Base-by-base conservation (phyloP, 1,140 invertebrate species). In the Penaeus chinensis region DNA sequence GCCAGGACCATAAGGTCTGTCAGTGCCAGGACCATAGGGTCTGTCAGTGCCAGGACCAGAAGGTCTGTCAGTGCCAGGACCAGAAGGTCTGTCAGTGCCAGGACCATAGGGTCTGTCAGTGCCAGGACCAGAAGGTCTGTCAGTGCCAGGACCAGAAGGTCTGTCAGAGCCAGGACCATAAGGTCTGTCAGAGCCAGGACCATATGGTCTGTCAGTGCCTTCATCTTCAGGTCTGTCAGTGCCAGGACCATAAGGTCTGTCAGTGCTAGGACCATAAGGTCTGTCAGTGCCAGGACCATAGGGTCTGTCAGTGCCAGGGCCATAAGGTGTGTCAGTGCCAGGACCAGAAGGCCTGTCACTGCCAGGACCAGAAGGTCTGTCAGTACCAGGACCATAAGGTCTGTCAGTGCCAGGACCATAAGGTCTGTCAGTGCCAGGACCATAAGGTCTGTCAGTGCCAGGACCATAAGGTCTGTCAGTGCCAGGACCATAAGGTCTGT, bases 401-500 rank as follows among this genome's bases (percentile, higher is more conserved):
- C 10, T 47, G 32, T 19, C 76, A 78, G 76, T 78, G 42, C 19
- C 76, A 78, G 76, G 37, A 78, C 20, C 24, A n/a, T 19, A 7
- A 0, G 71, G 71, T 16, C 27, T 37, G 54, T 82, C 81, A 82
- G 81, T 63, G 47, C 32, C 81, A 63, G 81, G 63, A 47, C 19
- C 81, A 42, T 60, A 24, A n/a, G 81, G 69, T 66, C 0, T 63
- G 81, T 82, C 81, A 82, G 81, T 63, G 81, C 20, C 76, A 78
- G 37, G 19, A 78, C 20, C 76, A 11, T n/a, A 18, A 22, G 76
- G 42, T 78, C 42, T 78, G 32, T 78, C 76, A 78, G 37, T 78
- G 76, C 19, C 76, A 78, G 76, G 76, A 78, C 19, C 37, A 42
- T 11, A 1, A 0, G 76, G 76, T 78, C 76, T 47, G 76, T 78